Evolutionary conservation across 2,797 vertebrate species (phyloP).

Genomic region (Pseudomugil tenellus): DNA sequence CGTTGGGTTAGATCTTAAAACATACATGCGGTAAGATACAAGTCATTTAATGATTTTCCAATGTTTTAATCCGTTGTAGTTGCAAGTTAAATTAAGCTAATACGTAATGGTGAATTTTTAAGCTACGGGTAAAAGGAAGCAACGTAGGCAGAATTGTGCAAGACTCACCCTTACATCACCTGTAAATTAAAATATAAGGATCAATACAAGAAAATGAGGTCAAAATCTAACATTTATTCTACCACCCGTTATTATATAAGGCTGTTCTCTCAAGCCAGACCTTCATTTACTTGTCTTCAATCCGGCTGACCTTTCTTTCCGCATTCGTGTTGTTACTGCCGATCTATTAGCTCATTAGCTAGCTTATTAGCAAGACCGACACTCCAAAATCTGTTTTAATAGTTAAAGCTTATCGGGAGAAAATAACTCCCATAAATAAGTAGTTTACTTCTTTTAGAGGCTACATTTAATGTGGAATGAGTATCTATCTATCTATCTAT

Average conservation of each 20-base stretch:
- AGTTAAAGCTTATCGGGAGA: no score
- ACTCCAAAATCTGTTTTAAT: no score
- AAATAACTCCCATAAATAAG: no score
- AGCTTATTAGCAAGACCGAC: background rate
- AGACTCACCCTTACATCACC: background rate
- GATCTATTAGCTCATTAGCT: background rate
- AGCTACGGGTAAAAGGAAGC: background rate
- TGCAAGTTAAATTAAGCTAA: accelerated
- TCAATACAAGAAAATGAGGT: background rate
- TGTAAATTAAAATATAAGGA: background rate
- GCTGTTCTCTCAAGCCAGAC: background rate
- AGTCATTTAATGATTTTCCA: background rate
- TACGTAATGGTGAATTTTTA: accelerated
- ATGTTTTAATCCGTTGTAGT: accelerated
- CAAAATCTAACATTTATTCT: background rate
- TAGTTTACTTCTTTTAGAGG: no score
- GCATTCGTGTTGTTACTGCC: background rate
- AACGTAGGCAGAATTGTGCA: background rate
- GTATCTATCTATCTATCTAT: no score
- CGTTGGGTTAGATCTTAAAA: slow-evolving; percentile 1
- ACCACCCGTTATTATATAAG: background rate
- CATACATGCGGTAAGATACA: slow-evolving; percentile 39
- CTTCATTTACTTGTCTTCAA: background rate
- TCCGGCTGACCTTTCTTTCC: background rate
- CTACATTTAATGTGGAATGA: no score